Base-by-base conservation (phyloP, 2,888 invertebrate genomes). In the Netelia inedita region DNA sequence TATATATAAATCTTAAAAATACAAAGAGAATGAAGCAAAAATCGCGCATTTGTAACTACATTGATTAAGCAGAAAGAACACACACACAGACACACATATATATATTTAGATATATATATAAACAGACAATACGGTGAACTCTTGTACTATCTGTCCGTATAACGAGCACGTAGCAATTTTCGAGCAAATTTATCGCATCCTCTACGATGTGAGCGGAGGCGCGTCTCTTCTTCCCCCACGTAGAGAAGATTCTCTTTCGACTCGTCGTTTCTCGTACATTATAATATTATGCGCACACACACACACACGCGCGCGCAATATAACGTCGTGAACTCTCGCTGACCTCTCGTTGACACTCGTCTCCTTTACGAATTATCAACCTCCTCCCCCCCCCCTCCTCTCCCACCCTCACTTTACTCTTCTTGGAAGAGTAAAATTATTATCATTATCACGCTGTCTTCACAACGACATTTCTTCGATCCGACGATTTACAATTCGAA, bases 141-240 rank as follows among this genome's bases (percentile, higher is more conserved):
- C 46, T 10, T 11, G 14, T 46, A 82, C 75, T 71, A 63, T 76
- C 66, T 83, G 74, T 80, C 76, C 74, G 81, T 81, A 81, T 50
- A 79, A 73, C 71, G 79, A 80, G 86, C 87, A 83, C 79, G 82
- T 87, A 87, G 84, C 79, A 72, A 84, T 82, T 80, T 85, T 84
- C 80, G 76, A 82, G 78, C 66, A 80, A 72, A 85, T 80, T 79
- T 55, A 66, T 85, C 85, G 61, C 80, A 73, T 73, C 79, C 66
- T 66, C 72, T 66, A 65, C 28, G 46, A 19, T 19, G 43, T 2
- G n/a, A 19, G 46, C 19, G 21, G 50, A 21, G 50, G 21, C 68
- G 23, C 68, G 68, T 50, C 50, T 59, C 23, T 43, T 28, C 28
- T 46, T 46, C 46, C 21, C 66, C 46, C 21, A 46, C 28, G 28